Conservation (phyloP, 2,888 invertebrate species). For the Exephanes ischioxanthus region DNA sequence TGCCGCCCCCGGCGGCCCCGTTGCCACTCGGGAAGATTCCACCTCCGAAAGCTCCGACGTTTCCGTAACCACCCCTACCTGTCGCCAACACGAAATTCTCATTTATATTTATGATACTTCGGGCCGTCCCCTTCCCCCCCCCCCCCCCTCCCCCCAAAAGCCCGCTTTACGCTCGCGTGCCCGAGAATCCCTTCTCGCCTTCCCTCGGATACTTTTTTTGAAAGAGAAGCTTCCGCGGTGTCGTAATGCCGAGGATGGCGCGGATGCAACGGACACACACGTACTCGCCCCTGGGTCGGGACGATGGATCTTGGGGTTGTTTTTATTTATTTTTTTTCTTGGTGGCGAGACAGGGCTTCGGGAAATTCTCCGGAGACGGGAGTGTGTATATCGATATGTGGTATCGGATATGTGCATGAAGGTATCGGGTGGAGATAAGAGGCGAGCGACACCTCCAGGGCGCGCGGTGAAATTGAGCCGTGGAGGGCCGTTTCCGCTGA, state of each 20-base stretch:
- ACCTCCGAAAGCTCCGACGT: slow-evolving; percentile 65
- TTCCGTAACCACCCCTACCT: slow-evolving; percentile 76
- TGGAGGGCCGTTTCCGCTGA: not conserved
- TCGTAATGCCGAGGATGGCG: slow-evolving; percentile 50
- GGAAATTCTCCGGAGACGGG: not conserved
- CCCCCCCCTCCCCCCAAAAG: too few relatives aligned
- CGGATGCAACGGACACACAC: slow-evolving; percentile 52
- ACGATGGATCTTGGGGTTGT: slow-evolving; percentile 23
- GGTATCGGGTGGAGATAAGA: not conserved
- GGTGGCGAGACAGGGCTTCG: not conserved
- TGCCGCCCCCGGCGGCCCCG: slow-evolving; percentile 70
- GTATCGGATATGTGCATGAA: not conserved
- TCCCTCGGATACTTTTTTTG: not conserved
- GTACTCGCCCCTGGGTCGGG: slow-evolving; percentile 47
- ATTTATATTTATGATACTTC: slow-evolving; percentile 76
- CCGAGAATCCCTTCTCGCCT: slow-evolving; percentile 19
- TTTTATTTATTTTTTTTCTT: not conserved
- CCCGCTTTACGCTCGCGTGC: slow-evolving; percentile 54
- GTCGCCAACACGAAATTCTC: slow-evolving; percentile 75
- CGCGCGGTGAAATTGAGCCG: slow-evolving; percentile 33
- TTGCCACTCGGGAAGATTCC: slow-evolving; percentile 62
- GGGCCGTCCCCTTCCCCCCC: not conserved
- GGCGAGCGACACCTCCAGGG: not conserved
- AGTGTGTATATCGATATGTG: not conserved
- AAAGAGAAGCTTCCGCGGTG: not conserved